Evolutionary conservation across 2,797 vertebrate species (phyloP).

Genomic region (Brachymystax lenok): DNA sequence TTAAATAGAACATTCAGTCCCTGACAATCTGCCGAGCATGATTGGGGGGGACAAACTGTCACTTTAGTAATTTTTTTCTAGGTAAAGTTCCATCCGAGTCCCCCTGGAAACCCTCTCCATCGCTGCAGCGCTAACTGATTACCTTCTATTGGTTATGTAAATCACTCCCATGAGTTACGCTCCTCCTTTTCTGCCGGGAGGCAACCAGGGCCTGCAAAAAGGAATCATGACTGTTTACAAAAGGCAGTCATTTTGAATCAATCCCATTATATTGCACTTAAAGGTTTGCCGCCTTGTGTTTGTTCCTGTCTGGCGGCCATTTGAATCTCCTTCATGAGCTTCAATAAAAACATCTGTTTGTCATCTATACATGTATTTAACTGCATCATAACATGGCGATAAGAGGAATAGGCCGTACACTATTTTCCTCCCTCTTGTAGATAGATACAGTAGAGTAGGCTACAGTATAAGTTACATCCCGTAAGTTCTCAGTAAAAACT

Average conservation of each 20-base stretch:
- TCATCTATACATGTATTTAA: constrained; percentile 46
- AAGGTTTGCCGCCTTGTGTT: constrained; percentile 35
- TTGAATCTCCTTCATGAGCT: constrained; percentile 33
- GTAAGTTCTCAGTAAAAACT: neutral
- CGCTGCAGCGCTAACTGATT: constrained; percentile 49
- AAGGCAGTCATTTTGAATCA: constrained; percentile 55
- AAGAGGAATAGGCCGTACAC: constrained; percentile 29
- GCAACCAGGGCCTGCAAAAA: constrained; percentile 46
- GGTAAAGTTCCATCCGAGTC: constrained; percentile 44
- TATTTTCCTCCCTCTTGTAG: neutral
- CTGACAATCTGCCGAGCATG: constrained; percentile 31
- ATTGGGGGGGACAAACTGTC: constrained; percentile 45
- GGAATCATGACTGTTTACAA: constrained; percentile 56
- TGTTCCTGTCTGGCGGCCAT: constrained; percentile 53
- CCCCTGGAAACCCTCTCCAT: constrained; percentile 49
- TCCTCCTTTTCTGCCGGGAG: constrained; percentile 34
- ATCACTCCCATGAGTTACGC: constrained; percentile 49
- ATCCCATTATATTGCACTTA: constrained; percentile 53
- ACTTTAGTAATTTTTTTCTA: constrained; percentile 22
- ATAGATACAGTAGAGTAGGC: neutral
- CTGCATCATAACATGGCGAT: constrained; percentile 39
- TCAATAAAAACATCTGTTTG: constrained; percentile 46
- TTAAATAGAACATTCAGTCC: constrained; percentile 47
- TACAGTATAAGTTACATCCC: neutral
- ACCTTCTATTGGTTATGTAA: constrained; percentile 56